Evolutionary conservation across 2,888 invertebrate genomes (phyloP).

Genomic region (Eulithis prunata): DNA sequence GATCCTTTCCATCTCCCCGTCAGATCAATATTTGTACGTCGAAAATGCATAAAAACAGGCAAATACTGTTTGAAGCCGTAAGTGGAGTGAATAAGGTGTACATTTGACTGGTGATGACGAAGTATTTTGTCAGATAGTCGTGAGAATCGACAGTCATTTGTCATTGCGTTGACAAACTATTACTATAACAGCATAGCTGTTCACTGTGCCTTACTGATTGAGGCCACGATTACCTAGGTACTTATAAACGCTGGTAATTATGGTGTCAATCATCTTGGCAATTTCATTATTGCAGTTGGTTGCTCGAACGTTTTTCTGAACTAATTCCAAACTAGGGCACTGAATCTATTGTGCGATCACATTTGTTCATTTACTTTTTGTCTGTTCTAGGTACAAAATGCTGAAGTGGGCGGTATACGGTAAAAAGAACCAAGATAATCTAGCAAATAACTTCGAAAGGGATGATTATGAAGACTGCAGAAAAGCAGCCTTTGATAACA

Average conservation of each 20-base stretch:
- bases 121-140: conserved; percentile 15
- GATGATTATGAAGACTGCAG: conserved; percentile 53
- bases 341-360: not conserved
- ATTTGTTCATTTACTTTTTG: conserved; percentile 28
- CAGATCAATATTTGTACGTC: conserved; percentile 38
- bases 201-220: conserved; percentile 16
- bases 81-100: conserved; percentile 3
- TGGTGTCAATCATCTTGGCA: conserved; percentile 5
- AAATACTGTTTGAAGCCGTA: conserved; percentile 2
- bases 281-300: conserved; percentile 11
- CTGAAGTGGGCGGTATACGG: conserved; percentile 86
- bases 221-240: conserved; percentile 5
- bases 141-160: conserved; percentile 36
- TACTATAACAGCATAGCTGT: conserved; percentile 31
- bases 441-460: conserved; percentile 51
- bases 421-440: conserved; percentile 72
- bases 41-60: conserved; percentile 10
- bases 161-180: conserved; percentile 36
- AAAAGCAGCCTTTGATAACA: conserved; percentile 56
- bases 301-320: not conserved
- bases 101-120: conserved; percentile 5
- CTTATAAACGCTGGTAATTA: conserved; percentile 10
- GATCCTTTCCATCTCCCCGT: conserved; percentile 23
- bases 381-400: conserved; percentile 78
- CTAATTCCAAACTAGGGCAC: not conserved